Base-by-base conservation (phyloP, 1,140 invertebrate species). In the Sycophila sp. region DNA sequence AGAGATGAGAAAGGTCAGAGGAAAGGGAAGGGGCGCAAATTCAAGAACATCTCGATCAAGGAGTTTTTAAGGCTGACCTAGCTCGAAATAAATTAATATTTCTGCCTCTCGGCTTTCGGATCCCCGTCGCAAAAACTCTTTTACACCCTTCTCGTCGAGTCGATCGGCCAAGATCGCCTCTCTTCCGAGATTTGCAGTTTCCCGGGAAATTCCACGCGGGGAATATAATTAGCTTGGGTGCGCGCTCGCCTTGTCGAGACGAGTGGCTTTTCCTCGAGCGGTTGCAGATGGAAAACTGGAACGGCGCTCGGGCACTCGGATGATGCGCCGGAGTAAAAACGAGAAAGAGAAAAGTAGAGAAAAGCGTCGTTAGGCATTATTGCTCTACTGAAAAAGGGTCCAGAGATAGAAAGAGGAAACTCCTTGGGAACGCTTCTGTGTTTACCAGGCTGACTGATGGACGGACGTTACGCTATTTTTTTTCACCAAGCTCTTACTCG, bases 21-120 rank as follows among this genome's bases (percentile, higher is more conserved):
- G n/a, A n/a, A n/a, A n/a, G 38, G 7, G 42, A 19, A 49, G 7
- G 13, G 8, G n/a, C 24, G 17, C 34, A 32, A 34, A n/a, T 62
- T 13, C 0, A 47, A 49, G 17, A 22, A 40, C 24, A 28, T 51
- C 22, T 51, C 51, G 22, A 63, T 36, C 53, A 22, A 17, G 32
- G 22, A 24, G 24, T 49, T n/a, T 63, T 63, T 63, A 4, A 13
- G 7, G 30, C 34, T 38, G 36, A 30, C 55, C 55, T 59, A 42
- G n/a, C 53, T 69, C 58, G 28, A 69, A 60, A 69, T 60, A 69
- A 69, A 69, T 69, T 59, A 69, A 69, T 69, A 60, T 69, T 60
- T 47, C 40, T 13, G n/a, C n/a, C n/a, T n/a, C 56, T 51, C 28
- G 53, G 2, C 32, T 17, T n/a, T n/a, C n/a, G n/a, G n/a, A n/a